Evolutionary conservation across 2,797 vertebrate genomes (phyloP).

Genomic region (Sebastes nivosus): DNA sequence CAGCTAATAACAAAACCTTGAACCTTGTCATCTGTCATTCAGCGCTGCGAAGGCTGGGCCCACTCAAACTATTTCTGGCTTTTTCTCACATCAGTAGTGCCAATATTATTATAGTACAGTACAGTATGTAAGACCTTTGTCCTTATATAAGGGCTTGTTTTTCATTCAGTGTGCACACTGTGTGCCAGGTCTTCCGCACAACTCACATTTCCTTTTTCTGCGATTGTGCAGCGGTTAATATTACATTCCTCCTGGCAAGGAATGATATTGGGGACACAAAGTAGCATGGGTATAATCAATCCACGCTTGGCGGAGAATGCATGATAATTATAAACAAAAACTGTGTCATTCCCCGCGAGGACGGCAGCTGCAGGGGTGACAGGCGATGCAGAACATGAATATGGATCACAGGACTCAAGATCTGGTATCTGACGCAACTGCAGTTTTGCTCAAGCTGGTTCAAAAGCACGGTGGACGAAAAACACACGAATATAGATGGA

Average conservation of each 20-base stretch:
- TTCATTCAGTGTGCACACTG: slow-evolving; percentile 33
- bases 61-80: slow-evolving; percentile 62
- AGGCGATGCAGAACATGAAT: slow-evolving; percentile 71
- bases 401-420: slow-evolving; percentile 72
- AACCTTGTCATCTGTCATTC: slow-evolving; percentile 59
- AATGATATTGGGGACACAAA: slow-evolving; percentile 65
- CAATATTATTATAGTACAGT: slow-evolving; percentile 51
- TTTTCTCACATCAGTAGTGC: slow-evolving; percentile 46
- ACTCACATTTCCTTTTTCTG: slow-evolving; percentile 35
- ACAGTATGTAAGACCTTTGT: slow-evolving; percentile 46
- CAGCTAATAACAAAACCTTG: slow-evolving; percentile 58
- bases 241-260: slow-evolving; percentile 59
- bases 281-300: slow-evolving; percentile 70
- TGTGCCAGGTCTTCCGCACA: slow-evolving; percentile 12
- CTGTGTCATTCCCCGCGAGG: slow-evolving; percentile 70
- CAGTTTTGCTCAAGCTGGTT: slow-evolving; percentile 39
- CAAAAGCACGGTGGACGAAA: slow-evolving; percentile 3
- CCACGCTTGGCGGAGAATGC: slow-evolving; percentile 64
- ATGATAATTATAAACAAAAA: slow-evolving; percentile 78
- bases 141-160: slow-evolving; percentile 51
- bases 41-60: slow-evolving; percentile 28
- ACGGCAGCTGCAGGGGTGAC: slow-evolving; percentile 70
- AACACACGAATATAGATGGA: slow-evolving; percentile 8
- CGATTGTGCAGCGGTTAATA: slow-evolving; percentile 11
- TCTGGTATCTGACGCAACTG: slow-evolving; percentile 53